phyloP scores from a whole-genome alignment of 2,113 vertebrate species.

The Xiphias gladius region DNA sequence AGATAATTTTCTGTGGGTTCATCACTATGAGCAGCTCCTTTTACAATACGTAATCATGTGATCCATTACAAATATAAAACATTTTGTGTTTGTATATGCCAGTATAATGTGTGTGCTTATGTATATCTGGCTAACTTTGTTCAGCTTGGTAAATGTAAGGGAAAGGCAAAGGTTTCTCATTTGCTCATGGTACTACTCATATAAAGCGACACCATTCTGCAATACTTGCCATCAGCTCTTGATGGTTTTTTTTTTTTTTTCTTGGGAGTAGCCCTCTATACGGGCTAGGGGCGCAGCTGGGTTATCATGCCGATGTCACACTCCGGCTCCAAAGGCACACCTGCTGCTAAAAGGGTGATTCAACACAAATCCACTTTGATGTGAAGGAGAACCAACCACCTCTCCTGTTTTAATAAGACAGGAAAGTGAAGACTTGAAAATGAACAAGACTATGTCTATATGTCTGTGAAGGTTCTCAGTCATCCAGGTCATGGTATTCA shows the following conservation, averaged over 20 bases:
- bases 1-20: not conserved
- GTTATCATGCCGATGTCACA: constrained; percentile 25
- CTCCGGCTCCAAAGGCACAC: constrained; percentile 52
- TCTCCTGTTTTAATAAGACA: constrained; percentile 44
- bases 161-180: not conserved
- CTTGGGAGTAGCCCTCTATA: not conserved
- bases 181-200: not conserved
- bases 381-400: constrained; percentile 53
- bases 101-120: not conserved
- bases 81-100: not conserved
- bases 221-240: not conserved
- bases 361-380: constrained; percentile 64
- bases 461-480: too few species aligned
- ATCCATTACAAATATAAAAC: not conserved
- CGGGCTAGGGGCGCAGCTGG: constrained; percentile 34
- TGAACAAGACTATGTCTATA: too few species aligned
- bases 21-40: too few species aligned
- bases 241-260: not conserved
- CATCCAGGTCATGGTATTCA: too few species aligned
- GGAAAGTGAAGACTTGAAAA: too few species aligned
- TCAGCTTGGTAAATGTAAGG: not conserved
- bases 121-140: not conserved
- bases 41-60: too few species aligned
- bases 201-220: not conserved
- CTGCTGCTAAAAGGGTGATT: constrained; percentile 60